A percentile compares a stretch with the other conserved stretches of the same genome.
These are phyloP conservation scores for Halocynthia aurantium DNA, from an alignment of 23 tunicate species.

Conservation along the genomic window DNA sequence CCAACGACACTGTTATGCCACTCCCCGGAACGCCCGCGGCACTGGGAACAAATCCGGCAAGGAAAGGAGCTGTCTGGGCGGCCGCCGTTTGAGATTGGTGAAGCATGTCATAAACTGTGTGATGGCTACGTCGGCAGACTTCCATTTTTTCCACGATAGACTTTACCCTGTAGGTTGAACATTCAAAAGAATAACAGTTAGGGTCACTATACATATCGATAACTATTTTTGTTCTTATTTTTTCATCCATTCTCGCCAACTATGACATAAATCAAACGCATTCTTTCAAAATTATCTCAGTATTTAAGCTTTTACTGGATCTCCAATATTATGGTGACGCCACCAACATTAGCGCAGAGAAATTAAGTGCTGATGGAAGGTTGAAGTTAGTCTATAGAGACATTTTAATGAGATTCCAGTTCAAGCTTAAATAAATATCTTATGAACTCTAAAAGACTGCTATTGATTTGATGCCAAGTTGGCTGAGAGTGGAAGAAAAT, in stretches of 20 bases:
- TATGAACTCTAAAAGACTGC: too few relatives aligned
- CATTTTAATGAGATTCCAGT: too few relatives aligned
- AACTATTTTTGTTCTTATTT: too few relatives aligned
- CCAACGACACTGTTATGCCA: conserved; percentile 41
- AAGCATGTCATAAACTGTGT: conserved; percentile 39
- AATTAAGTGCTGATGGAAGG: too few relatives aligned
- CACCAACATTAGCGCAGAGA: too few relatives aligned
- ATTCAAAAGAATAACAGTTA: not conserved
- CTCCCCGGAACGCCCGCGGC: conserved; percentile 34
- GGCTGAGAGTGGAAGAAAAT: not conserved
- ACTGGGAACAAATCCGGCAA: conserved; percentile 52
- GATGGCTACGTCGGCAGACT: conserved; percentile 63
- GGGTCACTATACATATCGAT: too few relatives aligned
- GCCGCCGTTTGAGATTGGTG: conserved; percentile 32
- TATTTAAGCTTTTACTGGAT: too few relatives aligned
- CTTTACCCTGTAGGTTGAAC: conserved; percentile 47
- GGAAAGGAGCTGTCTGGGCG: conserved; percentile 41
- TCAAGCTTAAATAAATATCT: too few relatives aligned
- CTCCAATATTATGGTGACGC: too few relatives aligned
- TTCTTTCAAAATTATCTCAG: too few relatives aligned
- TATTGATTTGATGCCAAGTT: not conserved
- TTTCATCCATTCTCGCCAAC: too few relatives aligned
- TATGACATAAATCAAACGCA: not conserved
- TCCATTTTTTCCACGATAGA: conserved; percentile 85
- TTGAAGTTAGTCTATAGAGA: too few relatives aligned